Conservation (phyloP, 2,113 vertebrate genomes). For the Myrmecophaga tridactyla region DNA sequence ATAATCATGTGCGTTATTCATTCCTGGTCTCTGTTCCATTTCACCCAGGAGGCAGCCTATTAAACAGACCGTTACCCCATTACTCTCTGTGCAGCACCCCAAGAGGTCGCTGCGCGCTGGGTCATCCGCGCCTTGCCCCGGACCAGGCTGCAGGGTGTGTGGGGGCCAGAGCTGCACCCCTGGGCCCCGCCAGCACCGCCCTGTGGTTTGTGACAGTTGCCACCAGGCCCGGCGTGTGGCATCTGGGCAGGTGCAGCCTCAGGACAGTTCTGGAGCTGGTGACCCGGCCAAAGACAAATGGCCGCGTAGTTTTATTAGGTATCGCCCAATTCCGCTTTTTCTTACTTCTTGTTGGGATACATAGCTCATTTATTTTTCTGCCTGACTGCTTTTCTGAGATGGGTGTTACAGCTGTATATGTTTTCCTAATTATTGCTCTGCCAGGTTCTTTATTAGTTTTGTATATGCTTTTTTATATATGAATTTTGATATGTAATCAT, state of each 20-base stretch:
- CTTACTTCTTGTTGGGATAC: not conserved
- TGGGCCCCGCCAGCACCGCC: too few relatives aligned
- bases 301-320: not conserved
- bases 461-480: not conserved
- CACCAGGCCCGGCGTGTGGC: not conserved
- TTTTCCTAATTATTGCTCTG: not conserved
- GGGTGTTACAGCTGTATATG: not conserved
- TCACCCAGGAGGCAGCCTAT: not conserved
- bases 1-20: not conserved
- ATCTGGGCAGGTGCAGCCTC: not conserved
- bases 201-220: too few relatives aligned
- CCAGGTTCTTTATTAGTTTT: not conserved
- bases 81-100: not conserved
- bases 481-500: not conserved
- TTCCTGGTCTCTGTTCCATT: not conserved
- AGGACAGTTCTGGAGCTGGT: not conserved
- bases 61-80: not conserved
- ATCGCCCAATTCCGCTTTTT: rapidly evolving
- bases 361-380: not conserved
- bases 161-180: too few relatives aligned
- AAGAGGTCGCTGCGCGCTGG: too few relatives aligned
- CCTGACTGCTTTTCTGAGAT: not conserved
- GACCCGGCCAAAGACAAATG: too few relatives aligned
- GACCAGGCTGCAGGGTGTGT: too few relatives aligned
- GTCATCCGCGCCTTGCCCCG: too few relatives aligned